Evolutionary conservation across 2,888 invertebrate genomes (phyloP).

Genomic region (Flexamia atlantica): DNA sequence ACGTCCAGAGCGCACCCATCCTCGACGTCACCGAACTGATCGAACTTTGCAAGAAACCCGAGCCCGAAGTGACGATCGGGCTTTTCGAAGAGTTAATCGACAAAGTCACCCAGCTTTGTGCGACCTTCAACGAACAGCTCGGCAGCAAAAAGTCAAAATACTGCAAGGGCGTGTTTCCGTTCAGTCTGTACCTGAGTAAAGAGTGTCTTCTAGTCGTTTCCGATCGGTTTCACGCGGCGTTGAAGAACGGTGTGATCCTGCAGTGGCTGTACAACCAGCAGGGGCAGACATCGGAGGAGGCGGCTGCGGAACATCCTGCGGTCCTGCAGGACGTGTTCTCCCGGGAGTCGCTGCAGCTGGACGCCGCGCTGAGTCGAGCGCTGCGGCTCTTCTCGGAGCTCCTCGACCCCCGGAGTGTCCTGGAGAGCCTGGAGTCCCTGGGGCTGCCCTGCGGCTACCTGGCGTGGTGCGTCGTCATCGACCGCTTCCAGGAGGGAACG

Average conservation of each 20-base stretch:
- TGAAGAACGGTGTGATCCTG: constrained; percentile 66
- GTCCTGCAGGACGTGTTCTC: constrained; percentile 66
- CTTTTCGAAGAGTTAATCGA: constrained; percentile 42
- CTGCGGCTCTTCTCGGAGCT: constrained; percentile 72
- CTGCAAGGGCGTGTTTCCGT: constrained; percentile 68
- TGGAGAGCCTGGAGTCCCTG: constrained; percentile 68
- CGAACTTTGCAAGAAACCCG: constrained; percentile 58
- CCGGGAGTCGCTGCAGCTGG: constrained; percentile 71
- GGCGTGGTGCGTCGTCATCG: constrained; percentile 70
- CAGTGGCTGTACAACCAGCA: constrained; percentile 66
- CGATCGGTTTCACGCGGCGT: constrained; percentile 67
- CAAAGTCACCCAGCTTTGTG: constrained; percentile 33
- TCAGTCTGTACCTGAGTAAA: constrained; percentile 69
- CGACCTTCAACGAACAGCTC: constrained; percentile 44
- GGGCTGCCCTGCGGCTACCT: constrained; percentile 70
- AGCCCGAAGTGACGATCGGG: not conserved
- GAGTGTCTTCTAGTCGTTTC: constrained; percentile 68
- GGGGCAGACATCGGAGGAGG: constrained; percentile 46
- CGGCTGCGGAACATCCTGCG: constrained; percentile 65
- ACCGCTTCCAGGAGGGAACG: constrained; percentile 70
- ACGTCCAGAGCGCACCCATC: constrained; percentile 56
- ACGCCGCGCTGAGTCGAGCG: constrained; percentile 73
- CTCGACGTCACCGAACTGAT: constrained; percentile 64
- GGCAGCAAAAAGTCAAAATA: constrained; percentile 57
- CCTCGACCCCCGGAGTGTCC: constrained; percentile 69